Evolutionary conservation across 2,888 invertebrate genomes (phyloP).

Genomic region (Nesidiocoris tenuis): DNA sequence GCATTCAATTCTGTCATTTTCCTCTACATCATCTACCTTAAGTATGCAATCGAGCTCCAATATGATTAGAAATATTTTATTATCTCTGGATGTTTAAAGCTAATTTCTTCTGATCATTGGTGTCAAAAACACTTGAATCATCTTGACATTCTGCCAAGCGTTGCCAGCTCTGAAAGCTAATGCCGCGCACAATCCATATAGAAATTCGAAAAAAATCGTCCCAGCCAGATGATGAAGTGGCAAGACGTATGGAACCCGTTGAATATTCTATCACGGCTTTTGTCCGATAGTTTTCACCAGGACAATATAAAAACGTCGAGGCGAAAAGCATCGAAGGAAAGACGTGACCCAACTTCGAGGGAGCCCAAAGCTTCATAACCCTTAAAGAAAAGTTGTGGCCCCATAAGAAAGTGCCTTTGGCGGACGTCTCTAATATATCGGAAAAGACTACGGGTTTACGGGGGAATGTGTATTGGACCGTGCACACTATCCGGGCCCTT

Average conservation of each 20-base stretch:
- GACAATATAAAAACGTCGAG: background rate
- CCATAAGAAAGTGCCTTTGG: background rate
- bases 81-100: too few species aligned
- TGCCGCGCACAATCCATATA: too few species aligned
- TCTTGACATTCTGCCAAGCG: too few species aligned
- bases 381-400: background rate
- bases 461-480: background rate
- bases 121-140: too few species aligned
- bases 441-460: background rate
- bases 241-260: background rate
- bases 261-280: background rate
- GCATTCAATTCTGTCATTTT: too few species aligned
- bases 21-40: too few species aligned
- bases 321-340: background rate
- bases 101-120: too few species aligned
- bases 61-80: too few species aligned
- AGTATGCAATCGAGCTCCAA: too few species aligned
- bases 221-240: background rate
- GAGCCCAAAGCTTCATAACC: background rate
- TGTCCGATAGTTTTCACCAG: background rate
- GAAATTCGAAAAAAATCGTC: too few species aligned
- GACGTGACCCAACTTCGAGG: background rate
- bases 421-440: background rate
- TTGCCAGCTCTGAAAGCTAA: too few species aligned
- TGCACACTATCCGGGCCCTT: background rate